Base-by-base conservation (phyloP, 2,797 vertebrate species). In the Neosilurus mollespiculum region DNA sequence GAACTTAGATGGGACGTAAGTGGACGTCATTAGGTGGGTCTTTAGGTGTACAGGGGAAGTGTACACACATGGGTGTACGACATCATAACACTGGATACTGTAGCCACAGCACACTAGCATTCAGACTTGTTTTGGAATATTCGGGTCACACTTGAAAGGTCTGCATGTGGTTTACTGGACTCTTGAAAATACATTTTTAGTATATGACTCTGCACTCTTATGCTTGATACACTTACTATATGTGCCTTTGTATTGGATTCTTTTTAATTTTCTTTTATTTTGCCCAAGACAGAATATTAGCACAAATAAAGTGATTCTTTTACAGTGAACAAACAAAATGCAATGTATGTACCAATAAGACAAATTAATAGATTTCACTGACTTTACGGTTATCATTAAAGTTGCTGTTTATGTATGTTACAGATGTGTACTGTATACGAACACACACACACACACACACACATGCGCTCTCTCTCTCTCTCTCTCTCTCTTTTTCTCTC, bases 181-280 rank as follows among this genome's bases (percentile, higher is more conserved):
- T 58, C n/a, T n/a, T 77, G 69, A 61, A 62, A 67, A 85, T 59
- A 62, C 54, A 58, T 82, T 58, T 80, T 70, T 65, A 86, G 76
- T 56, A 7, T 78, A 72, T 54, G 70, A 78, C 53, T 80, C 9
- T 71, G 37, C 49, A 67, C 24, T 77, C 73, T 79, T 26, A 58
- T 15, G 80, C 70, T 62, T 65, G 51, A 20, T 67, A 66, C 54
- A 16, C 64, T 56, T 1, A 43, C 79, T 83, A 20, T 30, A 69
- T 51, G 20, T 81, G 10, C 3, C 26, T 53, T n/a, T 73, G 30
- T 30, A 65, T 71, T 30, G 67, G 30, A 24, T 64, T 78, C 34
- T 12, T 64, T 62, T 62, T 71, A 20, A 56, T 3, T 26, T 12
- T 10, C 0, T 18, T 59, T 22, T 59, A 76, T 76, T 34, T 34